These are phyloP conservation scores for Tetanocera ferruginea DNA, from an alignment of 2,888 invertebrate genomes.

Conservation along the genomic window DNA sequence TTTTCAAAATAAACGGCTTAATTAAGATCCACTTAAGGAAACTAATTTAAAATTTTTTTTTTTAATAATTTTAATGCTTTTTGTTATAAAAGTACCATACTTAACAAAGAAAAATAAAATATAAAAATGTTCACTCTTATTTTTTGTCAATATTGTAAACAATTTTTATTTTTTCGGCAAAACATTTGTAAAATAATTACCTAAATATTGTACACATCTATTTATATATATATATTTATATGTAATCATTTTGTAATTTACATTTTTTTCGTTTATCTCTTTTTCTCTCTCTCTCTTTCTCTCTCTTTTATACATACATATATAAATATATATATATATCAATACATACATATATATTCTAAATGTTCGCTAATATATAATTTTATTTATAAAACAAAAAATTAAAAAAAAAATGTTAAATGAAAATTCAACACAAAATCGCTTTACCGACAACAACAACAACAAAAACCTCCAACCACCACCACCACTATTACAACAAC, in stretches of 20 bases:
- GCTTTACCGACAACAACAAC: constrained; percentile 14
- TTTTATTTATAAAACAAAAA: constrained; percentile 21
- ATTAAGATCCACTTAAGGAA: no score
- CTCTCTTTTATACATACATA: constrained; percentile 16
- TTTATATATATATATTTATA: neutral
- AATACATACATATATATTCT: constrained; percentile 18
- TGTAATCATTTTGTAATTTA: constrained; percentile 23
- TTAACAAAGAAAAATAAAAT: neutral
- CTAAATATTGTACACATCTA: neutral
- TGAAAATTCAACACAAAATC: constrained; percentile 33
- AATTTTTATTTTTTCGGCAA: neutral
- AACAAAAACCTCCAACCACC: constrained; percentile 35
- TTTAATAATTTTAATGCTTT: no score
- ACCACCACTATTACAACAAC: constrained; percentile 46
- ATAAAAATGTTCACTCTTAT: neutral
- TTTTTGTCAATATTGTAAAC: neutral
- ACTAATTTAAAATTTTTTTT: no score
- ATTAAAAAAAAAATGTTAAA: constrained; percentile 17
- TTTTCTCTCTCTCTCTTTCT: constrained; percentile 16
- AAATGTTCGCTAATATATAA: constrained; percentile 36
- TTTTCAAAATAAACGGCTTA: no score
- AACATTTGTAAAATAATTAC: neutral
- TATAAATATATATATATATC: constrained; percentile 5
- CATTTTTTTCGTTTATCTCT: constrained; percentile 3
- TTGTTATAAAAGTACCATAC: no score